A percentile compares a stretch with the other conserved stretches of the same genome.
Conservation (phyloP, 1,140 invertebrate species). For the Polypedilum vanderplanki region DNA sequence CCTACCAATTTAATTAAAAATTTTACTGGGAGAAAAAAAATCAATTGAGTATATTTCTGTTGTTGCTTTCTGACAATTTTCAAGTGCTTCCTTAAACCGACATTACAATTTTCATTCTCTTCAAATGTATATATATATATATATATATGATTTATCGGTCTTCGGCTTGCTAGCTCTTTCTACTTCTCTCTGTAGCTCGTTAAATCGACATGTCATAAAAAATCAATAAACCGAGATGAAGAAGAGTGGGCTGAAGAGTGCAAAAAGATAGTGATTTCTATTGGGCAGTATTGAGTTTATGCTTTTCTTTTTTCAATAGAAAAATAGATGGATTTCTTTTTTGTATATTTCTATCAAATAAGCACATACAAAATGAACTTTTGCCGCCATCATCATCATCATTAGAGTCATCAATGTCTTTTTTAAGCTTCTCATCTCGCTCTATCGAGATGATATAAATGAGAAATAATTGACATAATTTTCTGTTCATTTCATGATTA, state of each 20-base stretch:
- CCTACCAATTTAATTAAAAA: no score
- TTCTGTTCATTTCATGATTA: slow-evolving; percentile 21
- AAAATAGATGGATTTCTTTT: no score
- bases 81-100: neutral
- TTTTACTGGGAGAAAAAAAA: no score
- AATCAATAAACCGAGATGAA: slow-evolving; percentile 2
- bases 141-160: neutral
- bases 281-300: no score
- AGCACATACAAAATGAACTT: no score
- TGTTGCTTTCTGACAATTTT: neutral
- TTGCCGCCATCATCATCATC: no score
- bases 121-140: neutral
- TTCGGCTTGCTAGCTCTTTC: neutral
- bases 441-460: neutral
- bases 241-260: no score
- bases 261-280: no score
- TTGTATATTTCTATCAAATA: no score
- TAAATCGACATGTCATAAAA: neutral
- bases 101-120: neutral
- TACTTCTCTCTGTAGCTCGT: neutral
- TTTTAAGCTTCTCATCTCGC: neutral
- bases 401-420: no score
- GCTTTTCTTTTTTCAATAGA: no score
- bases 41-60: neutral
- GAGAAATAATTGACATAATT: slow-evolving; percentile 26